Base-by-base conservation (phyloP, 2,888 invertebrate species). In the Scaptodrosophila latifasciaeformis region DNA sequence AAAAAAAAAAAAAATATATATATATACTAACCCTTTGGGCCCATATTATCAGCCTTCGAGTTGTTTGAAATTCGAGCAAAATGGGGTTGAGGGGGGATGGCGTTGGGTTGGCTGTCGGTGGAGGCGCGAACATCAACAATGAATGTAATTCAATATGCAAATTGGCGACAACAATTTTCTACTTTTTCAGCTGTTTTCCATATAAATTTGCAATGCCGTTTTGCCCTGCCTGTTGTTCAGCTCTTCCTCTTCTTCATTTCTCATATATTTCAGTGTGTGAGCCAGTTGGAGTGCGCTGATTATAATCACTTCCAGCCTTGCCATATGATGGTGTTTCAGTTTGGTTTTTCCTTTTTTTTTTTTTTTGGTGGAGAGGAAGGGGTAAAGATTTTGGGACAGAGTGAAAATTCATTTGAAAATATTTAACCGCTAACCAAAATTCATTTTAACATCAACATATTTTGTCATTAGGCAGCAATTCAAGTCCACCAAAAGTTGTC, bases 121-220 rank as follows among this genome's bases (percentile, higher is more conserved):
- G 29, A 7, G 34, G 40, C 43, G 49, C 60, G 48, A 68, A 53
- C 65, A 71, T 62, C 66, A 70, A 81, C 81, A 75, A 81, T 78
- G 66, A 65, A 62, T 62, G 75, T 78, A 81, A 81, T 81, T 81
- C 79, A 71, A 78, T 78, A 75, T 75, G 81, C 65, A 75, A 75
- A 75, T 75, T 65, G 68, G 47, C 54, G 59, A 59, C 62, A 65
- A 68, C 61, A 65, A 65, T 71, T 78, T 75, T 67, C 65, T 65
- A 75, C 69, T 64, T 63, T 67, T 56, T 64, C 55, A 53, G 58
- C 54, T 46, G 47, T 55, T 67, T 67, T 55, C 47, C 55, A 49
- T 51, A 49, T 46, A 57, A 47, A 52, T 54, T 52, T 46, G 31
- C 45, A 35, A 50, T 49, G 46, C n/a, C 21, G 21, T 21, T 37